These are phyloP conservation scores for Pantala flavescens DNA, from an alignment of 1,140 invertebrate species.

Conservation along the genomic window DNA sequence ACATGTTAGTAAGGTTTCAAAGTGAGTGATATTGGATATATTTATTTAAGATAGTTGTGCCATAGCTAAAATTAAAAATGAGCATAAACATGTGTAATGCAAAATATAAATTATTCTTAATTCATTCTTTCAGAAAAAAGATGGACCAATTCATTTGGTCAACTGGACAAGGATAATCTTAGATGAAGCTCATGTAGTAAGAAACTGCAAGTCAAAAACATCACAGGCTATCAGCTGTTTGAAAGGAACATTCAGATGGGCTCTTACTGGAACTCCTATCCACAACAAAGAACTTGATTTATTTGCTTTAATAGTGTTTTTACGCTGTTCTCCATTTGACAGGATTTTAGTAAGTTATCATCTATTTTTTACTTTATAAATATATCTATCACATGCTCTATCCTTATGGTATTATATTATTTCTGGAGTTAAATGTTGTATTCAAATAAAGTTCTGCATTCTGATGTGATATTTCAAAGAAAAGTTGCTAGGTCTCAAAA, in stretches of 20 bases:
- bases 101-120: background rate
- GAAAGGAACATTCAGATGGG: constrained; percentile 57
- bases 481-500: no score
- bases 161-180: constrained; percentile 77
- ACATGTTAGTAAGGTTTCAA: no score
- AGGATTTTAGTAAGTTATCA: constrained; percentile 42
- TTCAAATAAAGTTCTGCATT: no score
- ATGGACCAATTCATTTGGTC: constrained; percentile 49
- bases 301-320: constrained; percentile 76
- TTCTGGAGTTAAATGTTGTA: no score
- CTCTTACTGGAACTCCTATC: constrained; percentile 86
- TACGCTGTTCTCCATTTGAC: constrained; percentile 76
- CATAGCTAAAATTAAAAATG: no score
- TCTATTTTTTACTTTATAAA: constrained; percentile 15
- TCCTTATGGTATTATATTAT: constrained; percentile 16
- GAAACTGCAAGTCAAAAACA: constrained; percentile 72
- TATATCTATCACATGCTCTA: constrained; percentile 13
- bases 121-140: constrained; percentile 25
- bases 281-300: constrained; percentile 88
- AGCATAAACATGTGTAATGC: no score
- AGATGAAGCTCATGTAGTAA: constrained; percentile 86
- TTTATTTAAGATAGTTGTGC: no score
- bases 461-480: no score
- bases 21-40: no score
- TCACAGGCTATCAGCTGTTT: constrained; percentile 60